phyloP scores from a whole-genome alignment of 2,888 invertebrate species.

The Tenthredo mesomela region DNA sequence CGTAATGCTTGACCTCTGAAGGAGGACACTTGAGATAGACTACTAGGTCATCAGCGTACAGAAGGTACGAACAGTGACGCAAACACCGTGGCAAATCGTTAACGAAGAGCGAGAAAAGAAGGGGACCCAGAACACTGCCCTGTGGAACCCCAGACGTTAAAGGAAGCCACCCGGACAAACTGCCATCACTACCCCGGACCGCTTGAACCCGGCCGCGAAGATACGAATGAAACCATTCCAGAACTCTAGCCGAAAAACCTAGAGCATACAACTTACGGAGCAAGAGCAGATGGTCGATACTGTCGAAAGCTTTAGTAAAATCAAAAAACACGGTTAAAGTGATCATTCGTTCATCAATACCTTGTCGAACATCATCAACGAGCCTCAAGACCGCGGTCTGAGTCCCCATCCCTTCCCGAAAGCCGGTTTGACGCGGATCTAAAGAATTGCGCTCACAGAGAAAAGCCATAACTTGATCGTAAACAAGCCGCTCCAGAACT shows the following conservation, averaged over 20 bases:
- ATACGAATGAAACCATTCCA: neutral
- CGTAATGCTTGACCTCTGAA: neutral
- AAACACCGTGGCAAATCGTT: conserved; percentile 21
- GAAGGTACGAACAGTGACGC: conserved; percentile 17
- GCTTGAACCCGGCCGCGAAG: neutral
- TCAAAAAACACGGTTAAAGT: neutral
- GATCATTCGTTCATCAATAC: neutral
- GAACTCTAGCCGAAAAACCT: neutral
- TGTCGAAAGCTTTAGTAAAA: conserved; percentile 29
- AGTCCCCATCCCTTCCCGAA: conserved; percentile 4
- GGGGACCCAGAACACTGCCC: conserved; percentile 53
- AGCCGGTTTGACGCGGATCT: conserved; percentile 29
- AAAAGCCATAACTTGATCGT: neutral
- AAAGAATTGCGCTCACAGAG: neutral
- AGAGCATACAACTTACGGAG: neutral
- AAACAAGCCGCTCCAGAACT: conserved; percentile 19
- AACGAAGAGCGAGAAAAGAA: conserved; percentile 31
- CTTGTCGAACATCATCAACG: neutral
- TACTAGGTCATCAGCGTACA: conserved; percentile 13
- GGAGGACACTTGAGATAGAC: neutral
- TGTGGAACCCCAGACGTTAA: conserved; percentile 41
- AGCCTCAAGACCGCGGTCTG: neutral
- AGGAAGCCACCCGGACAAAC: conserved; percentile 16
- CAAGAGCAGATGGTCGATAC: neutral
- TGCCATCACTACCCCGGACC: conserved; percentile 7